phyloP scores from a whole-genome alignment of 2,888 invertebrate genomes.

The Andrena praecox region DNA sequence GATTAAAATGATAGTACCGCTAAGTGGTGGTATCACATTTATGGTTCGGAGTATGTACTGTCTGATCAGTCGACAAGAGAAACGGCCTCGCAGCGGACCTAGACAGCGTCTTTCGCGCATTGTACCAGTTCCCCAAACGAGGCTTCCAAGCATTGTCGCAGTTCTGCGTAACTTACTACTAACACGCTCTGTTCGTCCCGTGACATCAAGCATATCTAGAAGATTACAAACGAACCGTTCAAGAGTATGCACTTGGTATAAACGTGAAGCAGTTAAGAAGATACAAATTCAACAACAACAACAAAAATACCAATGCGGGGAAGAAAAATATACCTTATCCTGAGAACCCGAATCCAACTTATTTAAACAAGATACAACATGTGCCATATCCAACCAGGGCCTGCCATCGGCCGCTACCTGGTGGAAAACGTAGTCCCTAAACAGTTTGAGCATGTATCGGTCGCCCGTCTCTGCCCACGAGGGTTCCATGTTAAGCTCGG shows the following conservation, averaged over 20 bases:
- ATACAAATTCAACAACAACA: background rate
- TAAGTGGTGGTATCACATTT: slow-evolving; percentile 84
- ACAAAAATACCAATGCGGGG: background rate
- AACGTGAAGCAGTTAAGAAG: background rate
- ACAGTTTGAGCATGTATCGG: slow-evolving; percentile 98
- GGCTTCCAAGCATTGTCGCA: slow-evolving; percentile 97
- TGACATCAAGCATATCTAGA: slow-evolving; percentile 97
- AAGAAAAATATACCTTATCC: slow-evolving; percentile 88
- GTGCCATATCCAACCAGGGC: slow-evolving; percentile 98
- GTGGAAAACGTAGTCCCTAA: slow-evolving; percentile 99
- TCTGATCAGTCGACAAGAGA: slow-evolving; percentile 50
- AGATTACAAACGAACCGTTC: slow-evolving; percentile 30
- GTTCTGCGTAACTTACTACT: slow-evolving; percentile 97
- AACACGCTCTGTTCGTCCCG: slow-evolving; percentile 98
- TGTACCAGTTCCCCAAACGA: slow-evolving; percentile 94
- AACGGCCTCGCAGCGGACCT: slow-evolving; percentile 47
- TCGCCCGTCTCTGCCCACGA: slow-evolving; percentile 99
- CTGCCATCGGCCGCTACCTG: slow-evolving; percentile 96
- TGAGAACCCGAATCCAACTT: slow-evolving; percentile 94
- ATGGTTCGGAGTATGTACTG: slow-evolving; percentile 78
- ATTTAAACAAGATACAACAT: slow-evolving; percentile 96
- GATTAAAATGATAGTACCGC: slow-evolving; percentile 80
- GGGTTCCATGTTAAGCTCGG: slow-evolving; percentile 97
- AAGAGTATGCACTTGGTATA: background rate
- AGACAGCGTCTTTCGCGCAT: slow-evolving; percentile 84